phyloP scores from a whole-genome alignment of 2,888 invertebrate genomes.

The Andrena fulva region DNA sequence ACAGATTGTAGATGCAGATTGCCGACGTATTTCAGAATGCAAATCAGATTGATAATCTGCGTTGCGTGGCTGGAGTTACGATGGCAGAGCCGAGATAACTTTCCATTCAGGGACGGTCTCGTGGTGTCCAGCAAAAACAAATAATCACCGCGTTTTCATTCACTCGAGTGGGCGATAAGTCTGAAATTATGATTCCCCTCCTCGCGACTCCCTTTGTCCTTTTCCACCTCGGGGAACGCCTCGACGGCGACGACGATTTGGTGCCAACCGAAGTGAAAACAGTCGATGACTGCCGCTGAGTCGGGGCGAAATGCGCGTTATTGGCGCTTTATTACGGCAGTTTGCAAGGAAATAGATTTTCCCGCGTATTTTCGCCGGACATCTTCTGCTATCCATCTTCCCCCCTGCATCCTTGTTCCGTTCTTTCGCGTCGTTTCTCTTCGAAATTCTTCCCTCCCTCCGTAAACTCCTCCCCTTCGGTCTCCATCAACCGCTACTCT shows the following conservation, averaged over 20 bases:
- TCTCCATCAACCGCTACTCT: constrained; percentile 2
- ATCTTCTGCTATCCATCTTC: background rate
- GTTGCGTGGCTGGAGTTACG: no score
- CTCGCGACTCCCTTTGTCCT: background rate
- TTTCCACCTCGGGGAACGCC: background rate
- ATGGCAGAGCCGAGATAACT: background rate
- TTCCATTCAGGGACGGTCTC: background rate
- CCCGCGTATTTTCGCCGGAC: constrained; percentile 1
- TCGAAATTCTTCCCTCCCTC: background rate
- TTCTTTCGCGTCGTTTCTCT: background rate
- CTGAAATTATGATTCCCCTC: background rate
- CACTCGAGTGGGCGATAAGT: constrained; percentile 6
- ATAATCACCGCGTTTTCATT: background rate
- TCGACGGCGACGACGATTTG: background rate
- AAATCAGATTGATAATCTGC: no score
- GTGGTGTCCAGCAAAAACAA: background rate
- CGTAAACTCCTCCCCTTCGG: background rate
- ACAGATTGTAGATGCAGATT: no score
- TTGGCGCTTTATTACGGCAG: background rate
- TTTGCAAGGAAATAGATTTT: constrained; percentile 24
- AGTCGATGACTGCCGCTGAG: background rate
- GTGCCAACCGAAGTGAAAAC: constrained; percentile 19
- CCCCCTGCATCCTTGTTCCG: background rate
- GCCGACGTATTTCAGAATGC: no score
- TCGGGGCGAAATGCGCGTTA: background rate